Evolutionary conservation across 1,140 invertebrate genomes (phyloP).

Genomic region (Sinonovacula constricta): DNA sequence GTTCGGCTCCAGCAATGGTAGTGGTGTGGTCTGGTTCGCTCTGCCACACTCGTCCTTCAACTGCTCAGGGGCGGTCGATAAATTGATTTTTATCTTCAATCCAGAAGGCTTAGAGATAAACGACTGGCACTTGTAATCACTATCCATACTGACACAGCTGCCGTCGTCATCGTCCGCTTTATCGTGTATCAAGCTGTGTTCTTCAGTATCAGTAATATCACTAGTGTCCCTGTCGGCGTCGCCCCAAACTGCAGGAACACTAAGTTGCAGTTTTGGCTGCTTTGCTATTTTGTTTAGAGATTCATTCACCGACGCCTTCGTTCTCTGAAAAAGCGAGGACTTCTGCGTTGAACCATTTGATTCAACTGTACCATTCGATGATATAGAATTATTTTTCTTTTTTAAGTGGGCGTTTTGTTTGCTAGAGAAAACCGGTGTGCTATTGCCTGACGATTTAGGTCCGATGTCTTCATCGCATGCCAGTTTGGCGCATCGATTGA

Average conservation of each 20-base stretch:
- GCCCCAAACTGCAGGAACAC: not conserved
- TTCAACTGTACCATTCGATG: not conserved
- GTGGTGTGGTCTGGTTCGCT: constrained; percentile 6
- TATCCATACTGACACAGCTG: constrained; percentile 13
- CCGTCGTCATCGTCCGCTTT: not conserved
- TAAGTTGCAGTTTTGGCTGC: not conserved
- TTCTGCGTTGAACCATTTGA: not conserved
- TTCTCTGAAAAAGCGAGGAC: constrained; percentile 1
- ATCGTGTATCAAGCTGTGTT: not conserved
- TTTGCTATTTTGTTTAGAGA: constrained; percentile 44
- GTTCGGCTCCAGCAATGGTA: constrained; percentile 22
- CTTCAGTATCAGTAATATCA: not conserved
- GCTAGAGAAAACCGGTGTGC: not conserved
- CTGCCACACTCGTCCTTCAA: not conserved
- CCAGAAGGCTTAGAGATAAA: constrained; percentile 44
- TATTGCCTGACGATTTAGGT: not conserved
- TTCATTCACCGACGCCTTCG: constrained; percentile 42
- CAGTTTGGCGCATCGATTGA: constrained; percentile 36
- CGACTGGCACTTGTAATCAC: constrained; percentile 19
- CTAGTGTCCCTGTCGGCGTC: not conserved
- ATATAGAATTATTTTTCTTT: no score
- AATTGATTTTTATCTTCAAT: constrained; percentile 45
- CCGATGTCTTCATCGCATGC: not conserved
- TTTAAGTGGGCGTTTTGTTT: no score
- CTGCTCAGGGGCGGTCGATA: not conserved